These are phyloP conservation scores for Neoscelio sp. DNA, from an alignment of 2,888 invertebrate species.

Conservation along the genomic window DNA sequence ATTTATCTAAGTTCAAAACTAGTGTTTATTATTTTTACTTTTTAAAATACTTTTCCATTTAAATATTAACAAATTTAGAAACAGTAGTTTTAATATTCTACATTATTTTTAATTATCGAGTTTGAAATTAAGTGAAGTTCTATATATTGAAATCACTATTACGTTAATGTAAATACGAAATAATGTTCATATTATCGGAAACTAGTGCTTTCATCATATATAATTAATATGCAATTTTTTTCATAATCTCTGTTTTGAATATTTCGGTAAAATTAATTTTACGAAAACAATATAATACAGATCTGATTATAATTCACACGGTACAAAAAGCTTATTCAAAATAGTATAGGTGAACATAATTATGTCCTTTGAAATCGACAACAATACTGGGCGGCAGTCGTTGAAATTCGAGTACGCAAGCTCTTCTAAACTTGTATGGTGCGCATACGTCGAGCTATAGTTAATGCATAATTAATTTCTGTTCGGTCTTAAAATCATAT, in stretches of 20 bases:
- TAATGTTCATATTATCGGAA: no score
- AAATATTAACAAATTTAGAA: no score
- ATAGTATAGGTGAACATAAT: conserved; percentile 56
- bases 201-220: no score
- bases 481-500: conserved; percentile 35
- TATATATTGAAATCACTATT: no score
- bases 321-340: conserved; percentile 26
- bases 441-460: conserved; percentile 18
- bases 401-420: conserved; percentile 76
- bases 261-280: conserved; percentile 7
- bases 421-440: conserved; percentile 72
- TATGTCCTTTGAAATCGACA: conserved; percentile 59
- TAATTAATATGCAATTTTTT: no score
- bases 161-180: no score
- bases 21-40: no score
- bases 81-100: no score
- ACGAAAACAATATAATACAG: conserved; percentile 1
- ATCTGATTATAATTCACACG: conserved; percentile 54
- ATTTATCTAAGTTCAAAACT: no score
- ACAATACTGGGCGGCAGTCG: conserved; percentile 69
- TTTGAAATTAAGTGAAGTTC: no score
- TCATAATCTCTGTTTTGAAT: neutral
- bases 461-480: conserved; percentile 64
- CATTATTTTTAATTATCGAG: no score
- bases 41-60: no score